These are phyloP conservation scores for Cactoblastis cactorum DNA, from an alignment of 2,888 invertebrate species.

Conservation along the genomic window DNA sequence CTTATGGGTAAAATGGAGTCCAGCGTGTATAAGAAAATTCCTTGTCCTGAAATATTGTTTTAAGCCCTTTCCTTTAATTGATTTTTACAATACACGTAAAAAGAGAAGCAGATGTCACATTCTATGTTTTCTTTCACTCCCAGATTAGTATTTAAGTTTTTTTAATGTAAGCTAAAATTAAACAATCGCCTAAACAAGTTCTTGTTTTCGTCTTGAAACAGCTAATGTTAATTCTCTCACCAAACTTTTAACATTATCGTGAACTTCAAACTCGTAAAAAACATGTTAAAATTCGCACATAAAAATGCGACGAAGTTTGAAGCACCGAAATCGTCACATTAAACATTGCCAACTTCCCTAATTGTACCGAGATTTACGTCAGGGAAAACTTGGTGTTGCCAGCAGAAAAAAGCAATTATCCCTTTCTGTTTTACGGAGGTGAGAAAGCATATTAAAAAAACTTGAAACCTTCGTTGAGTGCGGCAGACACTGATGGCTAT, in stretches of 20 bases:
- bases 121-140: too few relatives aligned
- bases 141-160: too few relatives aligned
- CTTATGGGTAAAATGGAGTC: too few relatives aligned
- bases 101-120: too few relatives aligned
- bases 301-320: constrained; percentile 23
- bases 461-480: constrained; percentile 73
- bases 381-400: constrained; percentile 49
- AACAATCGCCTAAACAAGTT: too few relatives aligned
- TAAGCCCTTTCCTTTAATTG: too few relatives aligned
- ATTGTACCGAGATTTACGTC: constrained; percentile 60
- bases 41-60: too few relatives aligned
- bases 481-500: constrained; percentile 77
- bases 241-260: not conserved
- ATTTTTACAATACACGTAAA: too few relatives aligned
- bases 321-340: constrained; percentile 35
- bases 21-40: too few relatives aligned
- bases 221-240: not conserved
- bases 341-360: constrained; percentile 51
- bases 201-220: too few relatives aligned
- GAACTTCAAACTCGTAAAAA: not conserved
- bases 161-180: too few relatives aligned
- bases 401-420: constrained; percentile 73
- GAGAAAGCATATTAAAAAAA: constrained; percentile 78
- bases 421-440: constrained; percentile 70
- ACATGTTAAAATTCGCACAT: not conserved